phyloP scores from a whole-genome alignment of 2,888 invertebrate species.

The Malthinus flaveolus region DNA sequence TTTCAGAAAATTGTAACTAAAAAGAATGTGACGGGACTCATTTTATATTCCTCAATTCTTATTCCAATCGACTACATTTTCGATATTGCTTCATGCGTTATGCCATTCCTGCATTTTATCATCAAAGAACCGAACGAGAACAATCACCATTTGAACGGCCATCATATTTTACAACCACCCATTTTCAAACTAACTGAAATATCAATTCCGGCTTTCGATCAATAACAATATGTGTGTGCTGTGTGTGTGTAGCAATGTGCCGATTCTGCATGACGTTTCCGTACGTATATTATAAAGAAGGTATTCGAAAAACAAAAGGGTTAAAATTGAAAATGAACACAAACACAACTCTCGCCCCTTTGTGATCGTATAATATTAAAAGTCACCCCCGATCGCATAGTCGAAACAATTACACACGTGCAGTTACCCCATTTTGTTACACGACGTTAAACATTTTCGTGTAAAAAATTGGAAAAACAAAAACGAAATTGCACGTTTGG shows the following conservation, averaged over 20 bases:
- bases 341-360: constrained; percentile 27
- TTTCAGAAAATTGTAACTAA: neutral
- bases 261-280: constrained; percentile 8
- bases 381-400: constrained; percentile 25
- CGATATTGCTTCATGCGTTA: constrained; percentile 47
- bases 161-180: constrained; percentile 40
- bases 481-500: constrained; percentile 24
- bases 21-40: constrained; percentile 31
- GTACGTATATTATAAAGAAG: constrained; percentile 5
- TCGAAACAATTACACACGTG: constrained; percentile 29
- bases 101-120: constrained; percentile 46
- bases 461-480: too few relatives aligned
- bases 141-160: constrained; percentile 46
- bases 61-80: constrained; percentile 47
- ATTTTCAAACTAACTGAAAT: constrained; percentile 32
- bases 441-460: constrained; percentile 15
- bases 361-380: constrained; percentile 29
- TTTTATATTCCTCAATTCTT: constrained; percentile 45
- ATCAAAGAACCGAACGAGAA: constrained; percentile 42
- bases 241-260: constrained; percentile 11
- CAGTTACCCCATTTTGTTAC: constrained; percentile 25
- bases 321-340: constrained; percentile 31
- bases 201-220: constrained; percentile 32
- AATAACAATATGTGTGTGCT: constrained; percentile 30
- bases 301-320: constrained; percentile 24